Evolutionary conservation across 2,888 invertebrate species (phyloP).

Genomic region (Troglohyphantes excavatus): DNA sequence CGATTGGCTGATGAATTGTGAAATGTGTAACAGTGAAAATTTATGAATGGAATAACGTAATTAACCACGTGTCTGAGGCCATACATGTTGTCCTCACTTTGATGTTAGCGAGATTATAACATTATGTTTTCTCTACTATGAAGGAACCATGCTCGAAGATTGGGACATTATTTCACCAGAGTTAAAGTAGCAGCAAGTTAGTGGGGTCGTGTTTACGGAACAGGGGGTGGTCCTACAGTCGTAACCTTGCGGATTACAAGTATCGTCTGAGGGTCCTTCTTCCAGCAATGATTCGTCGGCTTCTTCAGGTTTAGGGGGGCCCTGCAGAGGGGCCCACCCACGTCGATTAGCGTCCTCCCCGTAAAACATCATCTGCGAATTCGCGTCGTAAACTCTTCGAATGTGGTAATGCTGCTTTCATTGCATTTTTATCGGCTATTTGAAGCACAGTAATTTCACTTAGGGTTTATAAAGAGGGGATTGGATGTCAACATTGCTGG

Average conservation of each 20-base stretch:
- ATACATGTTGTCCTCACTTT: too few species aligned
- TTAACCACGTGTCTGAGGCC: too few species aligned
- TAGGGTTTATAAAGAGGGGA: background rate
- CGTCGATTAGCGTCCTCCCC: constrained; percentile 17
- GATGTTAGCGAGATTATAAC: too few species aligned
- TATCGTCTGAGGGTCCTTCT: background rate
- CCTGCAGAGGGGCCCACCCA: constrained; percentile 29
- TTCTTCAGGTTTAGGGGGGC: background rate
- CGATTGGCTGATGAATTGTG: too few species aligned
- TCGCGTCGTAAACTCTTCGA: background rate
- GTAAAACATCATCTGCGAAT: background rate
- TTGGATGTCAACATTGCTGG: background rate
- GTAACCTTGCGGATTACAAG: constrained; percentile 53
- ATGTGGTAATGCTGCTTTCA: background rate
- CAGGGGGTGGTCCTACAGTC: constrained; percentile 60
- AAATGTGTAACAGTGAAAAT: too few species aligned
- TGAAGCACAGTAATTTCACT: background rate
- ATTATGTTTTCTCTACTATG: too few species aligned
- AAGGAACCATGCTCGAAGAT: too few species aligned
- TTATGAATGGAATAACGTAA: too few species aligned
- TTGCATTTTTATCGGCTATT: background rate
- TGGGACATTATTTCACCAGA: too few species aligned
- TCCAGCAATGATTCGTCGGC: background rate
- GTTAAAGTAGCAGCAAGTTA: background rate
- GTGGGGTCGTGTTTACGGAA: constrained; percentile 54